Conservation (phyloP, 2,113 vertebrate genomes). For the Arenaria interpres region DNA sequence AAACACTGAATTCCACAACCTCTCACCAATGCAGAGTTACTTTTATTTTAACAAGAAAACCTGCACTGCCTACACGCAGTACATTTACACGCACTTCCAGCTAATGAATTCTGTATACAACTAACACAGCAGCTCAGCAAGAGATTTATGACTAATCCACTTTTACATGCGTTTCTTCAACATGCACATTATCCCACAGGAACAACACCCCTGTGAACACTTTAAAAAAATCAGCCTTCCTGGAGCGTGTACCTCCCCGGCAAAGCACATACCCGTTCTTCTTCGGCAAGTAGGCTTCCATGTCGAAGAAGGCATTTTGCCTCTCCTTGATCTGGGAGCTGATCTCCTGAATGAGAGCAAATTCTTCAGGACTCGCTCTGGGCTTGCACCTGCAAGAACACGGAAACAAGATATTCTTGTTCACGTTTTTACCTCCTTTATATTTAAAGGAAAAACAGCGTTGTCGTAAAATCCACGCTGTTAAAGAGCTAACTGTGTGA, state of each 20-base stretch:
- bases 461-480: not conserved
- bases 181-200: not conserved
- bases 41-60: not conserved
- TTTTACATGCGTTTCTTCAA: slow-evolving; percentile 13
- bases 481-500: not conserved
- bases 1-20: not conserved
- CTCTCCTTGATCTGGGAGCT: slow-evolving; percentile 88
- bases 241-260: accelerated
- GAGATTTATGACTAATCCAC: slow-evolving; percentile 41
- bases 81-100: not conserved
- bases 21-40: not conserved
- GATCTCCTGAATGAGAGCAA: slow-evolving; percentile 81
- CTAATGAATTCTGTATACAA: not conserved
- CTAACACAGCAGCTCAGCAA: slow-evolving; percentile 31
- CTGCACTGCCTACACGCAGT: not conserved
- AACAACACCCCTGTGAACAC: accelerated
- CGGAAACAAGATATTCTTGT: not conserved
- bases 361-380: slow-evolving; percentile 77
- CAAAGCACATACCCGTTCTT: slow-evolving; percentile 85
- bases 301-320: slow-evolving; percentile 92
- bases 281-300: slow-evolving; percentile 99
- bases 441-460: not conserved
- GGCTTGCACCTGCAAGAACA: slow-evolving; percentile 75
- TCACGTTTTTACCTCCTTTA: not conserved
- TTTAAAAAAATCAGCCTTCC: not conserved